Conservation (phyloP, 2,888 invertebrate genomes). For the Dendrolimus houi region DNA sequence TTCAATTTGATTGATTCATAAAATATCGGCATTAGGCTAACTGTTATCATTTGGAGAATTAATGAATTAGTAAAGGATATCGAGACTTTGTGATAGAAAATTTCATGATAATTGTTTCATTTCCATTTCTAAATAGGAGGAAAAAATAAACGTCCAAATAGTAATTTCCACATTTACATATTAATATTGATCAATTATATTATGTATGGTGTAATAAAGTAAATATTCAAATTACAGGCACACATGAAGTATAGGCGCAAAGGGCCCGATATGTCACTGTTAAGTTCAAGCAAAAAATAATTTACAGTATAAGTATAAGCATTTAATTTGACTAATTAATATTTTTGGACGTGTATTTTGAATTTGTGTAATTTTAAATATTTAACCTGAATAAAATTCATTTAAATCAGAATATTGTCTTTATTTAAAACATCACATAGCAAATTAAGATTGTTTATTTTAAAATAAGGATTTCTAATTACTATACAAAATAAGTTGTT, state of each 20-base stretch:
- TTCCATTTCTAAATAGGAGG: too few relatives aligned
- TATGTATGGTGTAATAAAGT: neutral
- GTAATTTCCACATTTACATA: too few relatives aligned
- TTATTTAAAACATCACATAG: neutral
- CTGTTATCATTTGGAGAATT: too few relatives aligned
- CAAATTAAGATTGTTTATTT: neutral
- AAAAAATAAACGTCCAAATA: too few relatives aligned
- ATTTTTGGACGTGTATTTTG: neutral
- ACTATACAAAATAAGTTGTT: too few relatives aligned
- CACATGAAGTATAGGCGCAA: slow-evolving; percentile 84
- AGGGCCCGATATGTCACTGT: slow-evolving; percentile 54
- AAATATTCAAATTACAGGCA: slow-evolving; percentile 61
- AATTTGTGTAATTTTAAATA: neutral
- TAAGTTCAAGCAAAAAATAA: slow-evolving; percentile 17
- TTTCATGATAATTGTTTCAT: too few relatives aligned
- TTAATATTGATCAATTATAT: too few relatives aligned
- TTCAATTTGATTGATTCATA: too few relatives aligned
- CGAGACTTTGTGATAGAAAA: too few relatives aligned
- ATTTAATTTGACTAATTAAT: neutral
- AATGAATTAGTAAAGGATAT: too few relatives aligned
- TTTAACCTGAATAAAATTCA: neutral
- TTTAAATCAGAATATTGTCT: slow-evolving; percentile 2
- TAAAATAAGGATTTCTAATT: too few relatives aligned
- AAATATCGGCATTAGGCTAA: too few relatives aligned
- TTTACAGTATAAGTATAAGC: neutral